Evolutionary conservation across 2,113 vertebrate species (phyloP).

Genomic region (Chunga burmeisteri): DNA sequence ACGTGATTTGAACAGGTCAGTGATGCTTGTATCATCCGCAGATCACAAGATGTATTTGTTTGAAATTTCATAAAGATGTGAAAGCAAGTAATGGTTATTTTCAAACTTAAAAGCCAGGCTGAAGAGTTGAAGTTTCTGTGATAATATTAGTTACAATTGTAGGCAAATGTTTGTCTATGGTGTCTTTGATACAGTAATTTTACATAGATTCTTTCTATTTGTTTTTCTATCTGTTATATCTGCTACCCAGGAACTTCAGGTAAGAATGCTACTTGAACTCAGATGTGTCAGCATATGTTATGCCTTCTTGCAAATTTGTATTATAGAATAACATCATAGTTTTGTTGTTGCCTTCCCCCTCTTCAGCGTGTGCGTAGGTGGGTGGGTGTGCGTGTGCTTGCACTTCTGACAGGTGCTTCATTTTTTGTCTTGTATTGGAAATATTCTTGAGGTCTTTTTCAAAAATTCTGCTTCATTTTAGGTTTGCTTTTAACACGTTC

Average conservation of each 20-base stretch:
- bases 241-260: slow-evolving; percentile 95
- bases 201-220: slow-evolving; percentile 83
- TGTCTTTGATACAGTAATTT: slow-evolving; percentile 69
- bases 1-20: not conserved
- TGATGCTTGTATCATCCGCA: not conserved
- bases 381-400: not conserved
- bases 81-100: not conserved
- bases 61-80: not conserved
- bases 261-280: slow-evolving; percentile 79
- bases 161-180: slow-evolving; percentile 55
- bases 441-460: slow-evolving; percentile 5
- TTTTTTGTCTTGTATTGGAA: slow-evolving; percentile 20
- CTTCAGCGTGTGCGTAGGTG: not conserved
- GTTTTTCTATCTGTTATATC: slow-evolving; percentile 84
- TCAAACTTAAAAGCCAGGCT: not conserved
- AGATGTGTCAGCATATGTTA: slow-evolving; percentile 62
- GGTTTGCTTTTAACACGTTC: not conserved
- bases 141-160: slow-evolving; percentile 15
- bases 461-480: not conserved
- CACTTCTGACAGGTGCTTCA: slow-evolving; percentile 16
- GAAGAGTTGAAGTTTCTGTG: slow-evolving; percentile 12
- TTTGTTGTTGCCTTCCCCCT: slow-evolving; percentile 38
- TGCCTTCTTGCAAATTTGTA: slow-evolving; percentile 59
- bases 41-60: not conserved
- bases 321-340: slow-evolving; percentile 58